Percentiles rank a stretch among this genome's conserved stretches.
phyloP scores from a whole-genome alignment of 1,140 invertebrate genomes.

The Bombus waltoni region DNA sequence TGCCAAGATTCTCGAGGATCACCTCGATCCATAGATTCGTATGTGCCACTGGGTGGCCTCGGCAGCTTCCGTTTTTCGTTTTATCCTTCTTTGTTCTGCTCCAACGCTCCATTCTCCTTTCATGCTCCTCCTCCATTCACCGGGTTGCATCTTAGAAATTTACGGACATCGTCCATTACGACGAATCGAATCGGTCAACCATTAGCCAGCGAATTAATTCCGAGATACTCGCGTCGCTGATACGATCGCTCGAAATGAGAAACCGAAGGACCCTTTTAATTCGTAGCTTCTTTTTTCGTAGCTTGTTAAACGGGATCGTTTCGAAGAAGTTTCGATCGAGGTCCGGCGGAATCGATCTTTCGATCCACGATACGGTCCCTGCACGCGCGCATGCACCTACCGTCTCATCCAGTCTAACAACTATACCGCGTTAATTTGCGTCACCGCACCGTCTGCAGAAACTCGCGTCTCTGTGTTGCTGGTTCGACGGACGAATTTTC shows the following conservation, averaged over 20 bases:
- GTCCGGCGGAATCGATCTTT: too few relatives aligned
- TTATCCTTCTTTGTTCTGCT: slow-evolving; percentile 17
- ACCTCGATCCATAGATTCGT: neutral
- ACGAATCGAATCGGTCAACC: neutral
- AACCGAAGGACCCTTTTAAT: neutral
- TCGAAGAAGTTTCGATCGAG: too few relatives aligned
- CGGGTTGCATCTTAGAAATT: slow-evolving; percentile 48
- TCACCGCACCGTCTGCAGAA: neutral
- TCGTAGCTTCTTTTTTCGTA: neutral
- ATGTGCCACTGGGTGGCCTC: slow-evolving; percentile 15
- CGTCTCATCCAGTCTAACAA: too few relatives aligned
- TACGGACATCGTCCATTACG: slow-evolving; percentile 47
- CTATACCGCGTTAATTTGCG: neutral
- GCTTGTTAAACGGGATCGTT: neutral
- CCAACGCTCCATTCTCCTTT: neutral
- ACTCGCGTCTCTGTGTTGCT: neutral
- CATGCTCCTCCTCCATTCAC: neutral
- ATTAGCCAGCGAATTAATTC: slow-evolving; percentile 27
- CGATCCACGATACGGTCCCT: too few relatives aligned
- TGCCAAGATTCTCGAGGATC: slow-evolving; percentile 53
- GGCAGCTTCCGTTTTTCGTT: neutral
- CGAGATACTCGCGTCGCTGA: neutral
- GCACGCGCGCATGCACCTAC: too few relatives aligned
- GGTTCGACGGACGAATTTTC: neutral
- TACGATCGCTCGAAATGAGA: neutral